A percentile compares a stretch with the other conserved stretches of the same genome.
Evolutionary conservation across 1,140 invertebrate genomes (phyloP).

Genomic region (Onthophagus taurus): DNA sequence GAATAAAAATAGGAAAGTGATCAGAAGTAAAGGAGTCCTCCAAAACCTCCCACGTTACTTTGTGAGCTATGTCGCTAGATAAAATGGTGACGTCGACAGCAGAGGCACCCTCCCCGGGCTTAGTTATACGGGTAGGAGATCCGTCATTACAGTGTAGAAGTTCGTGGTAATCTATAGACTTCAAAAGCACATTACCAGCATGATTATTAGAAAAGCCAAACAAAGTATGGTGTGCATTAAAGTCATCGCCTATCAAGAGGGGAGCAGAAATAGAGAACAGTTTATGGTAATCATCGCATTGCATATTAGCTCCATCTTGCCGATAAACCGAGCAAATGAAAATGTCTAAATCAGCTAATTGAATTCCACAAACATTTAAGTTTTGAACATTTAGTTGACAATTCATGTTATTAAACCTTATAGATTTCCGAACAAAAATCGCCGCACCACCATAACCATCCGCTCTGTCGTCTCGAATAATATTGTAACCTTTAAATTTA

Average conservation of each 20-base stretch:
- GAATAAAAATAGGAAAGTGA: slow-evolving; percentile 6
- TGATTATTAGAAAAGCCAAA: slow-evolving; percentile 2
- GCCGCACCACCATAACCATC: neutral
- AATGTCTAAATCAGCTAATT: too few relatives aligned
- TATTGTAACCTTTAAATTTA: neutral
- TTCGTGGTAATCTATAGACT: neutral
- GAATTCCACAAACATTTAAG: too few relatives aligned
- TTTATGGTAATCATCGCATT: neutral
- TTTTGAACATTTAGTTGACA: too few relatives aligned
- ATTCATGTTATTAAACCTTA: too few relatives aligned
- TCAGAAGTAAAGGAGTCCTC: slow-evolving; percentile 4
- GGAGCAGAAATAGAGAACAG: neutral
- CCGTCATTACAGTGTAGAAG: slow-evolving; percentile 1
- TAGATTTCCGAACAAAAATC: neutral
- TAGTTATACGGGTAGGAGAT: slow-evolving; percentile 1
- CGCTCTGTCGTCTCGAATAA: neutral
- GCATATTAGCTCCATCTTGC: neutral
- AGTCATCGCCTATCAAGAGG: neutral
- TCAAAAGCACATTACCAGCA: slow-evolving; percentile 3
- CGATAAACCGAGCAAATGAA: slow-evolving; percentile 1
- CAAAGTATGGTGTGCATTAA: slow-evolving; percentile 6
- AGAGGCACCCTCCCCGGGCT: neutral
- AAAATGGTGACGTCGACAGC: neutral
- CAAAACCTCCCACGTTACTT: neutral
- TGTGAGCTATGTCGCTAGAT: neutral